Base-by-base conservation (phyloP, 2,797 vertebrate genomes). In the Chloroceryle inda region DNA sequence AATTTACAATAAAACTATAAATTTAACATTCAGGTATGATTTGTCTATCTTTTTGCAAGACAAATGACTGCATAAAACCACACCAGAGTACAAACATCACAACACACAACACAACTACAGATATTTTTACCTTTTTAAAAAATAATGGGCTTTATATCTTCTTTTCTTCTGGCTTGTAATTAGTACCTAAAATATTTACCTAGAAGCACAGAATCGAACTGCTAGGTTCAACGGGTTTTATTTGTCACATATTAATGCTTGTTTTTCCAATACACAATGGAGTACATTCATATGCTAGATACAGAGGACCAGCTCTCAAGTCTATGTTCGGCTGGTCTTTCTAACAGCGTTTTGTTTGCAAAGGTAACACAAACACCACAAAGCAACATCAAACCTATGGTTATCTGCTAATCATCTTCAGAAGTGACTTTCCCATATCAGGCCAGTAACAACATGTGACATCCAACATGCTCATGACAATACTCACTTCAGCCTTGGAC, bases 401-500 rank as follows among this genome's bases (percentile, higher is more conserved):
- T 5, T 47, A 82, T 16, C 38, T 80, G 31, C 61, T 68, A 35
- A 74, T 50, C 33, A 63, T 38, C 50, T 62, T 75, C 76, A 69
- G 64, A 74, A 80, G 21, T 7, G 2, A 45, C 81, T 44, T 58
- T 68, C 66, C 55, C 35, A 78, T 20, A 63, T 11, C n/a, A 79
- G 63, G 72, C 38, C 42, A 74, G 44, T 64, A 80, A 88, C 4
- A 79, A 86, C 27, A 40, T 3, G 44, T 79, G 27, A 53, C 38
- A 64, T 31, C 72, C 5, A 2, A 63, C 52, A 89, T 0, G 9
- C 33, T 80, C 61, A 42, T 1, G 7, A 44, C 26, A 58, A 73
- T 96, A 98, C 99, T 99, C 97, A 99, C 99, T 99, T 99, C 75
- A 99, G 98, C 96, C 98, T 97, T 18, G 99, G 99, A 97, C 99